phyloP scores from a whole-genome alignment of 2,113 vertebrate genomes.

The Nesoenas mayeri region DNA sequence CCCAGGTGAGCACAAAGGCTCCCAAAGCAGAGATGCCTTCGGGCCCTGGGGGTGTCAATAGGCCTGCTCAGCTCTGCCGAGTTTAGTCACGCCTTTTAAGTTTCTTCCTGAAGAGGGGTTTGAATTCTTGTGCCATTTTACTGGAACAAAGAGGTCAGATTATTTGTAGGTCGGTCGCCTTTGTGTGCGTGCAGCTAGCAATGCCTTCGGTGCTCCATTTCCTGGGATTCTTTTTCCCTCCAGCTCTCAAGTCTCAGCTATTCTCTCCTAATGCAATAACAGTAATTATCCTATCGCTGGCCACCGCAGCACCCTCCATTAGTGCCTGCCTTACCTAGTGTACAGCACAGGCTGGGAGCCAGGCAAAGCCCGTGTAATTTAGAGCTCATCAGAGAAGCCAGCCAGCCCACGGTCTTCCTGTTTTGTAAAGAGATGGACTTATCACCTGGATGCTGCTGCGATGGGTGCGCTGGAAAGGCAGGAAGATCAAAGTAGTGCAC shows the following conservation, averaged over 20 bases:
- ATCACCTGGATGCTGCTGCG: background rate
- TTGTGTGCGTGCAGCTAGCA: background rate
- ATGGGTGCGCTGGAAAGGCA: background rate
- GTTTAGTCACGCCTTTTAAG: slow-evolving; percentile 40
- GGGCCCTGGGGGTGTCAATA: background rate
- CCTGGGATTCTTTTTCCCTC: slow-evolving; percentile 20
- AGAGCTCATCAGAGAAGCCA: slow-evolving; percentile 23
- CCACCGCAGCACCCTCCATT: background rate
- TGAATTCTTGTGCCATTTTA: slow-evolving; percentile 32
- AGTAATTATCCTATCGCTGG: slow-evolving; percentile 41
- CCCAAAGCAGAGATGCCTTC: background rate
- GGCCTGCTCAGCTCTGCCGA: background rate
- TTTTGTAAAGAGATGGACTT: slow-evolving; percentile 2
- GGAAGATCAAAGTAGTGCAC: background rate
- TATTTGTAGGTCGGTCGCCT: slow-evolving; percentile 25
- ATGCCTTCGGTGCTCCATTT: slow-evolving; percentile 9
- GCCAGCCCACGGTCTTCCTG: slow-evolving; percentile 40
- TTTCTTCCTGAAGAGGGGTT: background rate
- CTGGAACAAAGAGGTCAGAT: slow-evolving; percentile 26
- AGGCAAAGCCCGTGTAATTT: slow-evolving; percentile 32
- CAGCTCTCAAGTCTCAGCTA: background rate
- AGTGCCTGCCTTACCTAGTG: background rate
- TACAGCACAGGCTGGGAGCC: background rate
- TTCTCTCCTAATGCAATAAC: slow-evolving; percentile 33
- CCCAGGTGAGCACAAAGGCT: slow-evolving; percentile 6